Base-by-base conservation (phyloP, 1,140 invertebrate species). In the Camponotus vicinus region DNA sequence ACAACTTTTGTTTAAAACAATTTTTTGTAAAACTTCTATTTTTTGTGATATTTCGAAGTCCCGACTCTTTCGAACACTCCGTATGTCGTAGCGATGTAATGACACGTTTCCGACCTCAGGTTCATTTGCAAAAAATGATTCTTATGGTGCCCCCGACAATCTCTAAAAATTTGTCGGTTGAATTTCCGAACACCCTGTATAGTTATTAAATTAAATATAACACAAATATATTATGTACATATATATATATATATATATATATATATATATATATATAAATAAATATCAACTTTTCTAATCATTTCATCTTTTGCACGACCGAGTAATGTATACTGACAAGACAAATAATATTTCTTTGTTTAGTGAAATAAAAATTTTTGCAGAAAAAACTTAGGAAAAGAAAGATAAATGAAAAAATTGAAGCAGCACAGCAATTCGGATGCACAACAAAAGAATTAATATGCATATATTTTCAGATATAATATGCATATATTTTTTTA, bases 401-500 rank as follows among this genome's bases (percentile, higher is more conserved):
- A 64, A 40, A 40, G 27, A 45, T 3, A 52, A 40, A 32, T 55
- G 18, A 71, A 78, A 71, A 78, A 61, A 21, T 66, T 15, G 27
- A 18, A 52, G 49, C 13, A 52, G 49, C 13, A 52, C 4, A 67
- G 8, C 49, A 40, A 71, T 2, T 63, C 45, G 8, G 4, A 69
- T 21, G 8, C 5, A 27, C 59, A 40, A n/a, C 4, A 40, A 18
- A 52, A 13, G 18, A 57, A 77, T 63, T 40, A 55, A 37, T 27
- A 27, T 27, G 27, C 27, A 27, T 27, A 27, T 27, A 27, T 27
- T 27, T 49, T 63, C 34, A 66, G 70, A 64, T 11, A 79, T 76
- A 55, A 76, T 61, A 82, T 49, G 66, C 49, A 70, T 40, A 67
- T 67, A 78, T 52, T 34, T 64, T 42, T 18, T 32, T 57, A 21